Percentiles rank a stretch among this genome's conserved stretches.
Conservation (phyloP, 2,888 invertebrate species). For the Drosophila affinis region DNA sequence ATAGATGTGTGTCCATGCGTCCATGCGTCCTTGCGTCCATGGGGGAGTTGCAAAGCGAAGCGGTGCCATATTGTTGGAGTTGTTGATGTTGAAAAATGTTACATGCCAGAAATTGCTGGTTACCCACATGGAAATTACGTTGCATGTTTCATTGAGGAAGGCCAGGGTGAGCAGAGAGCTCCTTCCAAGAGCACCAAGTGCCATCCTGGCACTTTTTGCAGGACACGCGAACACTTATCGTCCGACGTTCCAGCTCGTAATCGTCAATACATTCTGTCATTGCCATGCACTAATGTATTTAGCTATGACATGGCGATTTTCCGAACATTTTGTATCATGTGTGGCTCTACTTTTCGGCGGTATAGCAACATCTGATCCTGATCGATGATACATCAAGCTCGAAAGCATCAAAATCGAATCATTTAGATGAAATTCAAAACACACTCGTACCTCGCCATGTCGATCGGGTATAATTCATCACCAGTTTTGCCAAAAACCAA, state of each 20-base stretch:
- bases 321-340: neutral
- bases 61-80: conserved; percentile 76
- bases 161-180: conserved; percentile 8
- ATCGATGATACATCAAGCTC: neutral
- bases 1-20: conserved; percentile 9
- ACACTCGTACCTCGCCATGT: too few species aligned
- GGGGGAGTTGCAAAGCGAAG: conserved; percentile 20
- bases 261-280: conserved; percentile 9
- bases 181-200: conserved; percentile 7
- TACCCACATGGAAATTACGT: conserved; percentile 81
- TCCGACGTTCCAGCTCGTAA: neutral
- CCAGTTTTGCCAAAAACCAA: too few species aligned
- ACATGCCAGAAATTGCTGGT: conserved; percentile 81
- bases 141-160: conserved; percentile 70
- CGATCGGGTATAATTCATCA: too few species aligned
- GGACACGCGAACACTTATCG: conserved; percentile 20
- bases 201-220: conserved; percentile 25
- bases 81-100: conserved; percentile 80
- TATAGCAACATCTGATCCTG: neutral
- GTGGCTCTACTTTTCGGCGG: neutral
- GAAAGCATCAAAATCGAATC: neutral
- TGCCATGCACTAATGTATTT: conserved; percentile 6
- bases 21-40: conserved; percentile 14
- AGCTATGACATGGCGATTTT: neutral
- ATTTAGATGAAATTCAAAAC: neutral